Evolutionary conservation across 2,888 invertebrate genomes (phyloP), one percentile per base, ranked within the genome.

Genomic region (Acanthopleura granulata): DNA sequence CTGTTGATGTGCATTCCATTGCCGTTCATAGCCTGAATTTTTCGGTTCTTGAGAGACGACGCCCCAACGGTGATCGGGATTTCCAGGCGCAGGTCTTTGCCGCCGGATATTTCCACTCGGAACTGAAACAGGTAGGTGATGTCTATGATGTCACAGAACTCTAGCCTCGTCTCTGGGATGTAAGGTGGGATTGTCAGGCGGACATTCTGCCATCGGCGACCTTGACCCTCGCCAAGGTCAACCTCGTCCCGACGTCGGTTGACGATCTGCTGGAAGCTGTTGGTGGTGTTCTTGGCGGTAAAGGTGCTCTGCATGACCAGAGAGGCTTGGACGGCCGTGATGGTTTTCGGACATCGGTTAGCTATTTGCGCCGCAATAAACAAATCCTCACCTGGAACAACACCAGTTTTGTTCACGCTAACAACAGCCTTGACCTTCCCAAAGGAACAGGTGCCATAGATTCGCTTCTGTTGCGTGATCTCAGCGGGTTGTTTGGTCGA

Each of bases 81-180:
- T 75, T 85, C 85, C 30, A 86, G 72, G 49, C 75, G 80, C 15
- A 89, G 70, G 57, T 88, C 88, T n/a, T 82, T 82, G 0, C 86
- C 85, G 0, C 86, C 85, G 0, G 85, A 81, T 6, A 89, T 76
- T 75, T 90, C 90, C 15, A 89, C 84, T n/a, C 84, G 76, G 77
- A 90, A 89, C 76, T 87, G 85, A 75, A 90, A 85, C 49, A 82
- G 76, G 76, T 90, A 90, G 12, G 82, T 76, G 72, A 90, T 84
- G 73, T 89, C 89, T 49, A 90, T 90, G 77, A 90, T 88, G 80
- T 89, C 89, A 80, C 90, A 90, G 74, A 83, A 85, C 57, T 89
- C 86, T 29, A 90, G 81, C 12, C 82, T 80, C 0, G 89, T 87
- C 79, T 90, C 90, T 0, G 90, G 90, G 30, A 89, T 87, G 79